Conservation (phyloP, 2,797 vertebrate genomes). For the Falco concolor region DNA sequence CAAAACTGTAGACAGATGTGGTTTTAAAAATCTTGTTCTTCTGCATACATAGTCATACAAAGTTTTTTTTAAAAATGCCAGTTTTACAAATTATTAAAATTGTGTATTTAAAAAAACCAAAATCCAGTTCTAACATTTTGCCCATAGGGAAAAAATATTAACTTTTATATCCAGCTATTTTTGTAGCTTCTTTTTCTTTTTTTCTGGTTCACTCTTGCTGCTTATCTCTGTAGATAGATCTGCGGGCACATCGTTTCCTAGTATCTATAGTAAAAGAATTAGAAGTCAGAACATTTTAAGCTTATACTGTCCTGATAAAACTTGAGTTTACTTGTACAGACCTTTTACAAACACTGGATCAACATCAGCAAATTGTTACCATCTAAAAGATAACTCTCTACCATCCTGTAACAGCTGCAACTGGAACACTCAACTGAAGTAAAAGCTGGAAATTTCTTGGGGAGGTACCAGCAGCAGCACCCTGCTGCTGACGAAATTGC, state of each 20-base stretch:
- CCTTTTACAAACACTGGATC: background rate
- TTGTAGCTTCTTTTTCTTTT: constrained; percentile 72
- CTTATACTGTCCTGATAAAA: background rate
- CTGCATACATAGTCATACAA: background rate
- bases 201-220: constrained; percentile 59
- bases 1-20: background rate
- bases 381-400: background rate
- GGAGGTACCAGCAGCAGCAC: background rate
- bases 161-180: constrained; percentile 51
- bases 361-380: background rate
- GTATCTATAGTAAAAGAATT: constrained; percentile 35
- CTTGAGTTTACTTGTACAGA: background rate
- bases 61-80: background rate
- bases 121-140: background rate
- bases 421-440: background rate
- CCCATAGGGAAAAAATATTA: background rate
- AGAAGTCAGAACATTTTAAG: background rate
- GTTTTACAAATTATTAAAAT: constrained; percentile 55
- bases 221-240: background rate
- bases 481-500: background rate
- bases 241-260: background rate
- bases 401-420: background rate
- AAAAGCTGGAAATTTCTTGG: background rate
- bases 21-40: background rate
- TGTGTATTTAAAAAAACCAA: constrained; percentile 40